Base-by-base conservation (phyloP, 2,888 invertebrate species). In the Podabrus alpinus region DNA sequence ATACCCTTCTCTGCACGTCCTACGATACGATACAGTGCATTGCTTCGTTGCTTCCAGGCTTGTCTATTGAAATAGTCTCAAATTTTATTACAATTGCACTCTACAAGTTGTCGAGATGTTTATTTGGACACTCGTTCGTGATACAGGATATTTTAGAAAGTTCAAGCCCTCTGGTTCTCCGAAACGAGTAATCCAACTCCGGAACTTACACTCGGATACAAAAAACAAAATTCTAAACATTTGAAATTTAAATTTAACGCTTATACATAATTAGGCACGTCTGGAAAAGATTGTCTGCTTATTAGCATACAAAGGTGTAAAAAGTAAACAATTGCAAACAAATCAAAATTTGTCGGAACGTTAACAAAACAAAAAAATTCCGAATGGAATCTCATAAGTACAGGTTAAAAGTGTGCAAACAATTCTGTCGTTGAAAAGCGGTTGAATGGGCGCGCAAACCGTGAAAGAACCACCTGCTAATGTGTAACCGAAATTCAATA, bases 401-500 rank as follows among this genome's bases (percentile, higher is more conserved):
- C 62, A 21, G 62, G 62, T 21, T 64, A 64, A 64, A 62, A 64
- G 62, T 64, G 17, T 17, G 62, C 62, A 64, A 64, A 64, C 62
- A 64, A 64, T 64, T 17, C 62, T 68, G 25, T 25, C 21, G 16
- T 73, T 66, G 17, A 45, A 66, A 64, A 73, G 59, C 66, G 69
- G 67, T 70, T 73, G 69, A 69, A 73, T 70, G 66, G 24, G 69
- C 60, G 68, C 71, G 71, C 67, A 68, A 68, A 71, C 74, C 67
- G 71, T 71, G 68, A 74, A 74, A 17, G 15, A 74, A 74, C 71
- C 71, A 74, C 71, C 71, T 68, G 68, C 71, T 68, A 64, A 64
- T 64, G 62, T 64, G 71, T 62, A 71, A 74, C 71, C 68, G 74
- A 71, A 74, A 71, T 71, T 64, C 62, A 64, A 64, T 64, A 64